These are phyloP conservation scores for Meloe dianella DNA, from an alignment of 2,888 invertebrate genomes.

Conservation along the genomic window DNA sequence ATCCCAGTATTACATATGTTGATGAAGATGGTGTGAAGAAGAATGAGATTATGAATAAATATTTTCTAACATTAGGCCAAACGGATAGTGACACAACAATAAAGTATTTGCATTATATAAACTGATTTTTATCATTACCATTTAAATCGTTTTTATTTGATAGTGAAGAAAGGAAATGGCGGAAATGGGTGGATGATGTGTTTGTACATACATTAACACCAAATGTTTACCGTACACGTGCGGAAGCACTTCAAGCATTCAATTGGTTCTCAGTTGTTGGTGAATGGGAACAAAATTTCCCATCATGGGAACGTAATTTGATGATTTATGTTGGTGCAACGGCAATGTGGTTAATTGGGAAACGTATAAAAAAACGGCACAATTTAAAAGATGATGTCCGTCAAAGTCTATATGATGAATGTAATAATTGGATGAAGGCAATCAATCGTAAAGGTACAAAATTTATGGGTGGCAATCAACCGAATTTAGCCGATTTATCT, in stretches of 20 bases:
- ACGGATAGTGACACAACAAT: constrained; percentile 64
- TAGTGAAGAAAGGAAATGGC: constrained; percentile 93
- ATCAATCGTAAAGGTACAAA: constrained; percentile 71
- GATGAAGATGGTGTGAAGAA: constrained; percentile 73
- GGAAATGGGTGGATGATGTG: constrained; percentile 91
- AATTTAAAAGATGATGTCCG: constrained; percentile 87
- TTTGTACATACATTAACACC: constrained; percentile 94
- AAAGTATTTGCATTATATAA: too few relatives aligned
- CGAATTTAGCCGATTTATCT: constrained; percentile 91
- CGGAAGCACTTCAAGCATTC: constrained; percentile 90
- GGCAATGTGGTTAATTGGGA: constrained; percentile 93
- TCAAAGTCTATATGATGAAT: constrained; percentile 86
- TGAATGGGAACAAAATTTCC: constrained; percentile 89
- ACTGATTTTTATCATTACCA: too few relatives aligned
- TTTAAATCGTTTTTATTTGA: constrained; percentile 48
- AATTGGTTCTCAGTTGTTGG: constrained; percentile 93
- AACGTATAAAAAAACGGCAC: constrained; percentile 86
- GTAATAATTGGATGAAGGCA: constrained; percentile 78
- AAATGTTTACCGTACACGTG: constrained; percentile 88
- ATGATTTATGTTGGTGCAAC: constrained; percentile 92
- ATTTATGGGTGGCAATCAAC: constrained; percentile 87
- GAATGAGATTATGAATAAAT: constrained; percentile 83
- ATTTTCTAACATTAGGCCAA: constrained; percentile 82
- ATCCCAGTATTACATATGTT: constrained; percentile 72
- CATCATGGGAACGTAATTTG: constrained; percentile 80